Evolutionary conservation across 2,888 invertebrate genomes (phyloP).

Genomic region (Harpagoxenus sublaevis): DNA sequence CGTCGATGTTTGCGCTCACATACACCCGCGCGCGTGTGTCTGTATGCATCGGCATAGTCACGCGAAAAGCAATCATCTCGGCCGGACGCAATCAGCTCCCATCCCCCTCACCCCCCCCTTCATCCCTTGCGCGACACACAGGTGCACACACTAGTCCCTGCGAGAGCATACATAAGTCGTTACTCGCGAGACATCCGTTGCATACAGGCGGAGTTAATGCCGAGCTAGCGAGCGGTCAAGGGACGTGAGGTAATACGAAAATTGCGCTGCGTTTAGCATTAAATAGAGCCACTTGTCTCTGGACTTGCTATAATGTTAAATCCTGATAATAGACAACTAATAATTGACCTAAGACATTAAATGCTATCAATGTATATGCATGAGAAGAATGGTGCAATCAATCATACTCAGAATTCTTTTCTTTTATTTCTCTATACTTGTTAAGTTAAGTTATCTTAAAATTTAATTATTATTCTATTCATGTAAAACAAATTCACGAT

Average conservation of each 20-base stretch:
- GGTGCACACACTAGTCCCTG: constrained; percentile 28
- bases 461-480: not conserved
- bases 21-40: constrained; percentile 41
- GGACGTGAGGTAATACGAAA: constrained; percentile 14
- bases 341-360: not conserved
- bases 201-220: constrained; percentile 38
- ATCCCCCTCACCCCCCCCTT: constrained; percentile 62
- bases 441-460: not conserved
- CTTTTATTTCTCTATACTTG: no score
- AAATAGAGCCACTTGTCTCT: constrained; percentile 13
- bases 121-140: constrained; percentile 64
- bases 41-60: constrained; percentile 73
- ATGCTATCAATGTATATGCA: not conserved
- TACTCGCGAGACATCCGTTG: constrained; percentile 71
- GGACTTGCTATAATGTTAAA: not conserved
- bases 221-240: constrained; percentile 26
- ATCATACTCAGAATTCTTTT: not conserved
- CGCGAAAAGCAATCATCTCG: constrained; percentile 86
- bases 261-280: constrained; percentile 26
- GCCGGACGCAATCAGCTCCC: constrained; percentile 85
- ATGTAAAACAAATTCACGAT: not conserved
- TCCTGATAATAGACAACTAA: not conserved
- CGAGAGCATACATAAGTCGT: constrained; percentile 63
- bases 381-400: not conserved
- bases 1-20: constrained; percentile 38